Conservation (phyloP, 2,113 vertebrate genomes). For the Campylomormyrus numenius region DNA sequence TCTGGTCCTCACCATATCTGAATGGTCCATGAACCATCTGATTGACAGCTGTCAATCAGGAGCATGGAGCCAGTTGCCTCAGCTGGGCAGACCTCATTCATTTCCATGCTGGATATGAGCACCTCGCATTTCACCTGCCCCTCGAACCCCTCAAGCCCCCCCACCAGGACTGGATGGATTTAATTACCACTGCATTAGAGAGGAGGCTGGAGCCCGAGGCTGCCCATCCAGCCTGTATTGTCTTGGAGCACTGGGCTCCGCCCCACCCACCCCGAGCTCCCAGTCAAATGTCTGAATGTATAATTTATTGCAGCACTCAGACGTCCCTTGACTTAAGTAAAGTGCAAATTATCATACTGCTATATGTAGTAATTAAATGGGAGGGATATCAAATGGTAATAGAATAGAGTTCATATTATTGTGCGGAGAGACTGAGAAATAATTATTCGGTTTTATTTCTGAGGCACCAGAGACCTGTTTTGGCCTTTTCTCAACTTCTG, state of each 20-base stretch:
- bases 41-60: neutral
- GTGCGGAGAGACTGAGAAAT: neutral
- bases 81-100: neutral
- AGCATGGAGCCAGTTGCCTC: neutral
- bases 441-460: neutral
- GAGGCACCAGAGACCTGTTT: neutral
- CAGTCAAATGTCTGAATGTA: too few relatives aligned
- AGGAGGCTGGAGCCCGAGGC: neutral
- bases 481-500: neutral
- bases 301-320: too few relatives aligned
- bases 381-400: neutral
- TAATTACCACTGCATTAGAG: neutral
- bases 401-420: neutral
- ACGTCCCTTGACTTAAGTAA: too few relatives aligned
- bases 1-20: neutral
- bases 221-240: neutral
- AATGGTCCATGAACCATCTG: neutral
- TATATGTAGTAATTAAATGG: neutral
- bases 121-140: neutral
- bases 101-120: conserved; percentile 7
- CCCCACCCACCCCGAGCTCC: too few relatives aligned
- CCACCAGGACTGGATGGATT: neutral
- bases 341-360: neutral
- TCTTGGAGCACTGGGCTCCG: neutral
- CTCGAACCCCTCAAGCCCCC: neutral